Percentiles rank a stretch among this genome's conserved stretches.
Evolutionary conservation across 1,140 invertebrate species (phyloP).

Genomic region (Bombus difficillimus): DNA sequence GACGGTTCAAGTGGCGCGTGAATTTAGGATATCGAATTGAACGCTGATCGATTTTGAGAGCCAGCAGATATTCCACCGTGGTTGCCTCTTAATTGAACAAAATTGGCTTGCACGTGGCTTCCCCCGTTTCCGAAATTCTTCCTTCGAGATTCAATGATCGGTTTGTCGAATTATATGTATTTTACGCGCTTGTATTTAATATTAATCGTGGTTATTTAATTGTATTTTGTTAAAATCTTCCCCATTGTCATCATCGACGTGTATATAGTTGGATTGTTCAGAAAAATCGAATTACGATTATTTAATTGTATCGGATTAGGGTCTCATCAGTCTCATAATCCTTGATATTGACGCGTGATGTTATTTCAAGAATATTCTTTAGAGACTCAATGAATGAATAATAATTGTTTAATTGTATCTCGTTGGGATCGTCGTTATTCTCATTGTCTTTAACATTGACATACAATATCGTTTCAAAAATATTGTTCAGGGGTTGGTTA

Average conservation of each 20-base stretch:
- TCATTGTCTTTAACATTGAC: neutral
- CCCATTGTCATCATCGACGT: neutral
- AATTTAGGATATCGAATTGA: conserved; percentile 15
- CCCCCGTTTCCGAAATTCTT: neutral
- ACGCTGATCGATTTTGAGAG: neutral
- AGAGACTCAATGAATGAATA: too few species aligned
- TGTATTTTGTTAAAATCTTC: neutral
- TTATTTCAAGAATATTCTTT: too few species aligned
- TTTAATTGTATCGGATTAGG: neutral
- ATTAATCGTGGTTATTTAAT: neutral
- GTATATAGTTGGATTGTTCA: neutral
- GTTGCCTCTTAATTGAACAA: neutral
- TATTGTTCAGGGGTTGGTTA: neutral
- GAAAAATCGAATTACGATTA: neutral
- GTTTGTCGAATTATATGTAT: neutral
- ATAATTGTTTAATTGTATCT: too few species aligned
- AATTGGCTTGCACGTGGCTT: too few species aligned
- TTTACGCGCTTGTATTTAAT: neutral
- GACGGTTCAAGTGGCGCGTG: conserved; percentile 9
- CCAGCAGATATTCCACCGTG: neutral
- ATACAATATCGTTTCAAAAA: neutral
- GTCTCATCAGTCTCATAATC: neutral
- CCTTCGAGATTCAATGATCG: neutral
- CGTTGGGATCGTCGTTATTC: too few species aligned
- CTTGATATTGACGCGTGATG: too few species aligned